These are phyloP conservation scores for Lophius piscatorius DNA, from an alignment of 2,113 vertebrate species.

Conservation along the genomic window DNA sequence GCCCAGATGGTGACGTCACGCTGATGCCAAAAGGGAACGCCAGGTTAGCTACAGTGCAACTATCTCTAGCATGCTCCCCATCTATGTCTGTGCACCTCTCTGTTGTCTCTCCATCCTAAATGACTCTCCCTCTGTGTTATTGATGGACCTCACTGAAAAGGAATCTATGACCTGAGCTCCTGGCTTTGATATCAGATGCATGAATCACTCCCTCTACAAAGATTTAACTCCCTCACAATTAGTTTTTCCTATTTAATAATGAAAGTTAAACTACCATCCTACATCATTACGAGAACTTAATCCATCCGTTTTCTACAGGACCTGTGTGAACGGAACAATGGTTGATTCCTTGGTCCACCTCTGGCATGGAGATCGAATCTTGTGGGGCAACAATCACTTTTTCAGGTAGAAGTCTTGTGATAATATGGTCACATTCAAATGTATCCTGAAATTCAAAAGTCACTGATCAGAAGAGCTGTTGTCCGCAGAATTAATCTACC, in stretches of 20 bases:
- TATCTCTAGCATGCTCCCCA: not conserved
- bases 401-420: conserved; percentile 84
- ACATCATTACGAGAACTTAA: not conserved
- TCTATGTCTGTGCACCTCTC: not conserved
- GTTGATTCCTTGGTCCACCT: conserved; percentile 86
- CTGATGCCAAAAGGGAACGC: conserved; percentile 90
- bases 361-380: conserved; percentile 96
- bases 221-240: conserved; percentile 12
- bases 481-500: conserved; percentile 90
- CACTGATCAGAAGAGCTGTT: conserved; percentile 1
- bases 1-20: conserved; percentile 89
- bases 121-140: conserved; percentile 52
- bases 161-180: conserved; percentile 54
- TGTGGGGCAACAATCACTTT: conserved; percentile 99
- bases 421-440: not conserved
- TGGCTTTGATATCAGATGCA: conserved; percentile 56
- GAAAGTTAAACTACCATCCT: not conserved
- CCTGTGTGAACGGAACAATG: conserved; percentile 92
- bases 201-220: conserved; percentile 28
- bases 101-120: conserved; percentile 36
- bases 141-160: conserved; percentile 63
- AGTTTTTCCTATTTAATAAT: conserved; percentile 5
- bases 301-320: conserved; percentile 77
- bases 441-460: not conserved
- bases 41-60: conserved; percentile 79